These are phyloP conservation scores for Scomberomorus guttatus DNA, from an alignment of 2,797 vertebrate species.

Conservation along the genomic window DNA sequence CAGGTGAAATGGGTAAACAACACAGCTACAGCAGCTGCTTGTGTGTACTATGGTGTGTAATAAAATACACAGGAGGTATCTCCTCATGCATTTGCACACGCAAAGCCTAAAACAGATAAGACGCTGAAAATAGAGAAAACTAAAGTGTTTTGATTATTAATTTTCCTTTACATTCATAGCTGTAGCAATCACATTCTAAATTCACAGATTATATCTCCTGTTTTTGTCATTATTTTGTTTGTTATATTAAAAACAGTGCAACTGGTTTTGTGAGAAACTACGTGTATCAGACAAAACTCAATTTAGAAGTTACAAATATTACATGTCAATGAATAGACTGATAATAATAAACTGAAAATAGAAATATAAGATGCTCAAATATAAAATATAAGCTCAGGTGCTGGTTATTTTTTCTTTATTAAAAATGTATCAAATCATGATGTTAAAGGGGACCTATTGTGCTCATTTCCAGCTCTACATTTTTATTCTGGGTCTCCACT, in stretches of 20 bases:
- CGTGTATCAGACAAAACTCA: background rate
- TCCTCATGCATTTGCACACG: background rate
- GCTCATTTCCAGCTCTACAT: too few relatives aligned
- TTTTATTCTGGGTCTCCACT: too few relatives aligned
- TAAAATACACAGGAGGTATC: background rate
- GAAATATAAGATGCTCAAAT: too few relatives aligned
- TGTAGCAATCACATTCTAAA: background rate
- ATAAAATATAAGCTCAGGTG: too few relatives aligned
- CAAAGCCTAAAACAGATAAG: background rate
- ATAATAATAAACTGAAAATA: background rate
- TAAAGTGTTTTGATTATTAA: background rate
- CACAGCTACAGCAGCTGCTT: background rate
- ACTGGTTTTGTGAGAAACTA: background rate
- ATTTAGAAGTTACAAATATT: background rate
- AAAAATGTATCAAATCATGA: background rate
- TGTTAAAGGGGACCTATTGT: too few relatives aligned
- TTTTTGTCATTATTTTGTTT: background rate
- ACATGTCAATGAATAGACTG: background rate
- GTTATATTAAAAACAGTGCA: background rate
- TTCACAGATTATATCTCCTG: background rate
- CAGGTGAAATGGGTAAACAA: conserved; percentile 35
- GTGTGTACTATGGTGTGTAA: background rate
- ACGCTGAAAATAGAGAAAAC: background rate
- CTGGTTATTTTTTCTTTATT: background rate
- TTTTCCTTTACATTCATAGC: conserved; percentile 11